Evolutionary conservation across 2,113 vertebrate species (phyloP).

Genomic region (Dasypus novemcinctus): DNA sequence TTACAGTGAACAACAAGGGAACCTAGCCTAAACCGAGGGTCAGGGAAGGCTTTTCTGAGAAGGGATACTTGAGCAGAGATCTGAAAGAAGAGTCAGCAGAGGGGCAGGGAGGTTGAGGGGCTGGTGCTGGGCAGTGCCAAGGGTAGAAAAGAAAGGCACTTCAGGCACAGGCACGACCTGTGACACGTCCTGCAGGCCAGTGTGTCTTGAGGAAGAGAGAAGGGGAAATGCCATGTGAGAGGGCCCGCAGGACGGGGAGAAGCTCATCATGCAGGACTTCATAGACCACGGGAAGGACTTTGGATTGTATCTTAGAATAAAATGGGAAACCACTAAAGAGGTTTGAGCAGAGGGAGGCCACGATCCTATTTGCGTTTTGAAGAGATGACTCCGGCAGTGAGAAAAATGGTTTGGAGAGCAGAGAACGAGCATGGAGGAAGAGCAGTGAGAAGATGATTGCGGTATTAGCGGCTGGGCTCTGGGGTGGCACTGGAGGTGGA

Average conservation of each 20-base stretch:
- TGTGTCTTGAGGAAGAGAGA: not conserved
- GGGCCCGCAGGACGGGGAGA: accelerated
- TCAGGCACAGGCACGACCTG: not conserved
- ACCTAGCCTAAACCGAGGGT: not conserved
- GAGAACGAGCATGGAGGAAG: not conserved
- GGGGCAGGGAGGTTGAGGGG: not conserved
- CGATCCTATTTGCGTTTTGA: not conserved
- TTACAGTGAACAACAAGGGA: not conserved
- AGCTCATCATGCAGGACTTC: accelerated
- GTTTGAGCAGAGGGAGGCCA: not conserved
- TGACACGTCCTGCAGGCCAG: not conserved
- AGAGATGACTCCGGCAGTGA: not conserved
- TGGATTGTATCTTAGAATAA: not conserved
- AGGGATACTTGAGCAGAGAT: not conserved
- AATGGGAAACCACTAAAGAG: accelerated
- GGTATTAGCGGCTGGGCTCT: too few species aligned
- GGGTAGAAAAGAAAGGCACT: not conserved
- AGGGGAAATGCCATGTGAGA: not conserved
- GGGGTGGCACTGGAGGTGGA: not conserved
- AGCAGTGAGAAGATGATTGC: not conserved
- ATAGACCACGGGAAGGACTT: not conserved
- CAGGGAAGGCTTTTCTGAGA: not conserved
- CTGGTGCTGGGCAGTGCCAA: too few species aligned
- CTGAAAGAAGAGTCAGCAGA: not conserved
- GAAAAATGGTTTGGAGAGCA: too few species aligned